Evolutionary conservation across 1,140 invertebrate species (phyloP), one percentile per base, ranked within the genome.

Genomic region (Megalopta genalis): DNA sequence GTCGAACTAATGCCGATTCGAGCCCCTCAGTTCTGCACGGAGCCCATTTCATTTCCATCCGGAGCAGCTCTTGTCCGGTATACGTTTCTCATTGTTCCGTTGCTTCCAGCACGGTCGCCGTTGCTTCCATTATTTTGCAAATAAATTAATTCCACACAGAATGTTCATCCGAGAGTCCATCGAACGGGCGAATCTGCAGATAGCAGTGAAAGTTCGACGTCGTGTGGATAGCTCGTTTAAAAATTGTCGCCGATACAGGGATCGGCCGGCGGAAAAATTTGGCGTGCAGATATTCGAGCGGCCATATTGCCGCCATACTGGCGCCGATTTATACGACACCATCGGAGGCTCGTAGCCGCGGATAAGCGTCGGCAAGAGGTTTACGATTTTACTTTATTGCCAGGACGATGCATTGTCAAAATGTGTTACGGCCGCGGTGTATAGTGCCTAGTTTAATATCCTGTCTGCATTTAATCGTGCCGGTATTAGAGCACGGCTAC

Each of bases 401-500:
- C 85, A 70, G 83, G 79, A 80, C 84, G 87, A 88, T 89, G 90
- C 87, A 91, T 91, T 91, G 90, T 91, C 89, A 89, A 90, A 91
- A 91, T 91, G 89, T 87, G 86, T 90, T 90, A 90, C 78, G 85
- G 65, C 70, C 77, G 65, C 72, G 77, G 64, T 88, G 81, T 88
- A 86, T 85, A 84, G 84, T 82, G 79, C 89, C 83, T 85, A 86
- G 87, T 91, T 91, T 91, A 91, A 91, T 91, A 91, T 91, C 90
- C 90, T 89, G 90, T 91, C 90, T 90, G 86, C 89, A 82, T 90
- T 91, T 91, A 91, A 91, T 91, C 90, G 89, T 80, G 76, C 71
- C 77, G 88, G 90, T 86, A 91, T 91, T 91, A 91, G 87, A 88
- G 84, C 62, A 76, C 76, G 87, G 82, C 74, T 82, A 77, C 86